Conservation (phyloP, 2,888 invertebrate genomes). For the Mesorhabditis spiculigera region DNA sequence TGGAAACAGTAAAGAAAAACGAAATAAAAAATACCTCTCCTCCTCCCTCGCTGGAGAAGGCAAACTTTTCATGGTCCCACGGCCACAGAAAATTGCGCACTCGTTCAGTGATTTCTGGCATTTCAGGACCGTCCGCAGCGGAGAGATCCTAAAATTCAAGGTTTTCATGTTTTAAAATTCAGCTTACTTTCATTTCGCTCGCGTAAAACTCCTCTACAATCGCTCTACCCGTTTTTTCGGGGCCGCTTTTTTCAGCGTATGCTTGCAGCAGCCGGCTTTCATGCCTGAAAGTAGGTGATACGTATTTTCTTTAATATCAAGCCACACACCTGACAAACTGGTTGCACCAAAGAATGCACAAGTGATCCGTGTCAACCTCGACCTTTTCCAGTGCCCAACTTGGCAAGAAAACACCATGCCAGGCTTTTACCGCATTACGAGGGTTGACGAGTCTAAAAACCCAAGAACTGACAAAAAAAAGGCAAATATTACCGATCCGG, state of each 20-base stretch:
- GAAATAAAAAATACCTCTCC: no score
- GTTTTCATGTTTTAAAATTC: no score
- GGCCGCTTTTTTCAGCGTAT: constrained; percentile 21
- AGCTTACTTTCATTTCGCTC: neutral
- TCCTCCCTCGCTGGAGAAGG: no score
- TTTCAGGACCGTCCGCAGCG: no score
- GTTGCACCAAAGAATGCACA: constrained; percentile 59
- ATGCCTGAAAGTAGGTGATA: constrained; percentile 21
- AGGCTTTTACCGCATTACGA: no score
- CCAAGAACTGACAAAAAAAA: constrained; percentile 5
- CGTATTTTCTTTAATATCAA: neutral
- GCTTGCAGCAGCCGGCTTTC: constrained; percentile 33
- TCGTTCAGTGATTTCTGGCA: no score
- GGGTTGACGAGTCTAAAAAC: neutral
- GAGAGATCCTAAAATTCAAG: no score
- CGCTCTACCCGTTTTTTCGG: constrained; percentile 11
- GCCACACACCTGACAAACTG: constrained; percentile 46
- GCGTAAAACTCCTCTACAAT: constrained; percentile 14
- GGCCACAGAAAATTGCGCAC: no score
- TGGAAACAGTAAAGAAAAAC: no score
- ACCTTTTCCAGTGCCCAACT: constrained; percentile 24
- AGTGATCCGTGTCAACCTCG: constrained; percentile 50
- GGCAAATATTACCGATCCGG: constrained; percentile 21
- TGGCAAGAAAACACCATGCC: constrained; percentile 12
- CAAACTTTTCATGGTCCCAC: no score